Evolutionary conservation across 2,113 vertebrate genomes (phyloP).

Genomic region (Austrofundulus limnaeus): DNA sequence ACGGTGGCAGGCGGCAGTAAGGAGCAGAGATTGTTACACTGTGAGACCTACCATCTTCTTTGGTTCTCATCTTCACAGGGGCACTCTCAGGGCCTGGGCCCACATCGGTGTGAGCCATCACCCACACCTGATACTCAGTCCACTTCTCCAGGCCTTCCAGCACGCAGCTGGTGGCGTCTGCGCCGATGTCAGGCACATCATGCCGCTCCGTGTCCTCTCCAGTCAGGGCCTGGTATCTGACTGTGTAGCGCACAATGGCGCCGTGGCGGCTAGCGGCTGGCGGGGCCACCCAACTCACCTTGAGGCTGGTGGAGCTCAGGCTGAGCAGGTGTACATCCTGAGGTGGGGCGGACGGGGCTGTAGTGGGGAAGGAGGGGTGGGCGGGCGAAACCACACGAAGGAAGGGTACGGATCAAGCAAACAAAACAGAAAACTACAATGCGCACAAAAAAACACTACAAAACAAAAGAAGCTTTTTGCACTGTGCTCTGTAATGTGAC

Average conservation of each 20-base stretch:
- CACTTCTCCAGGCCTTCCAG: conserved; percentile 97
- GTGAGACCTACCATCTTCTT: conserved; percentile 93
- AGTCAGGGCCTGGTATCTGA: conserved; percentile 89
- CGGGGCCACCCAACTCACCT: conserved; percentile 99
- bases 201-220: conserved; percentile 92
- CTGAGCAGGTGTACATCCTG: conserved; percentile 93
- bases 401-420: conserved; percentile 88
- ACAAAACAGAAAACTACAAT: conserved; percentile 49
- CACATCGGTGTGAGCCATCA: conserved; percentile 96
- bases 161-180: conserved; percentile 88
- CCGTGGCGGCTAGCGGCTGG: conserved; percentile 94
- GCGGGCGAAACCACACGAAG: conserved; percentile 69
- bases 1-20: conserved; percentile 18
- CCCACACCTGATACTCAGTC: conserved; percentile 98
- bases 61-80: conserved; percentile 89
- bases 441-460: conserved; percentile 49
- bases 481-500: not conserved
- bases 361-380: conserved; percentile 44
- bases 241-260: conserved; percentile 93
- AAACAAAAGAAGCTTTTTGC: conserved; percentile 63
- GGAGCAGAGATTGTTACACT: conserved; percentile 16
- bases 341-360: conserved; percentile 97
- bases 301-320: conserved; percentile 92
- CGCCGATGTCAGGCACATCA: conserved; percentile 87
- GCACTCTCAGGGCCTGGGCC: conserved; percentile 95